phyloP scores from a whole-genome alignment of 2,113 vertebrate genomes.

The Colaptes auratus region DNA sequence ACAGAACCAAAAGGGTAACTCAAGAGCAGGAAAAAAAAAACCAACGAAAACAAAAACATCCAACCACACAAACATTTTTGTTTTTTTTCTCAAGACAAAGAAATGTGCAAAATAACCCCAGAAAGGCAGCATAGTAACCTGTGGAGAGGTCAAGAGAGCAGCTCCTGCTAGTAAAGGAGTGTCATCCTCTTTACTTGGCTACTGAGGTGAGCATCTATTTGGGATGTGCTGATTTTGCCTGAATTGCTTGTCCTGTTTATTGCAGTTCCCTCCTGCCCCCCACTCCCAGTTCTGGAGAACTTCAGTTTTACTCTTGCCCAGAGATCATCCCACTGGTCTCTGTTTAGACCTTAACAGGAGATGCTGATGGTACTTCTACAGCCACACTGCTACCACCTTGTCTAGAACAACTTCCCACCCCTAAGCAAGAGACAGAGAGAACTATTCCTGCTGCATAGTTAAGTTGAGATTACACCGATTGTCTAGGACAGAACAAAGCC shows the following conservation, averaged over 20 bases:
- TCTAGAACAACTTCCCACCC: not conserved
- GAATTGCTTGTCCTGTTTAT: slow-evolving; percentile 7
- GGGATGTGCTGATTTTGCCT: slow-evolving; percentile 62
- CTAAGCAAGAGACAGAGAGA: not conserved
- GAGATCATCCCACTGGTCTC: not conserved
- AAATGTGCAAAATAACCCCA: slow-evolving; percentile 63
- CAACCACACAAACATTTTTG: slow-evolving; percentile 55
- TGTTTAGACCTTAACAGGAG: too few relatives aligned
- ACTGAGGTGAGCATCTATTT: slow-evolving; percentile 56
- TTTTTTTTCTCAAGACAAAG: slow-evolving; percentile 24
- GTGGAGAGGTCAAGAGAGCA: slow-evolving; percentile 24
- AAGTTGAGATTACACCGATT: not conserved
- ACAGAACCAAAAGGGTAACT: slow-evolving; percentile 66
- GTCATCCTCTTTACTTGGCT: slow-evolving; percentile 45
- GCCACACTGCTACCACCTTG: not conserved
- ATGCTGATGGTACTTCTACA: not conserved
- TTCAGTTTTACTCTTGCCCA: not conserved
- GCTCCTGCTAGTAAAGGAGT: slow-evolving; percentile 53
- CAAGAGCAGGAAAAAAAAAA: slow-evolving; percentile 32
- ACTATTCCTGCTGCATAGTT: not conserved
- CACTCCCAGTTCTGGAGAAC: not conserved
- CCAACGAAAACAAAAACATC: not conserved
- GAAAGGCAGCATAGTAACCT: slow-evolving; percentile 61
- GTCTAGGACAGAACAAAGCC: not conserved
- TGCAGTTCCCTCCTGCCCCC: not conserved